phyloP scores from a whole-genome alignment of 1,140 invertebrate genomes.

The Drosophila fuyamai region DNA sequence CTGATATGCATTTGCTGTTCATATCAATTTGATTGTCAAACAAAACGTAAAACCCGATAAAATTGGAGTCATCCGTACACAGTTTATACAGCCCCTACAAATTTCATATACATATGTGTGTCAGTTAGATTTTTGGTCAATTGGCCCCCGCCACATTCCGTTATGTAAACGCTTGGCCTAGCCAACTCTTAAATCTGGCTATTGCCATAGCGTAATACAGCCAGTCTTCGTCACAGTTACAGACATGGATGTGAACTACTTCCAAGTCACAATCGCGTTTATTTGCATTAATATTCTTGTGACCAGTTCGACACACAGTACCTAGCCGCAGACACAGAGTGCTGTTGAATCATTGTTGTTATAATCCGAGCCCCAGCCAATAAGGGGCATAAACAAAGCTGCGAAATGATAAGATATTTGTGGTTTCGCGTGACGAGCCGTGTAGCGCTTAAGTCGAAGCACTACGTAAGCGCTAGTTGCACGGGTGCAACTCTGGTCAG shows the following conservation, averaged over 20 bases:
- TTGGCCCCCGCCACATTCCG: too few species aligned
- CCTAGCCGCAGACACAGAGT: slow-evolving; percentile 7
- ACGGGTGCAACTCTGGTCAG: background rate
- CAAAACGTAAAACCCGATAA: slow-evolving; percentile 38
- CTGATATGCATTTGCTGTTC: slow-evolving; percentile 1
- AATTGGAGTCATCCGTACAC: slow-evolving; percentile 9
- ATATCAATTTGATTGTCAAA: slow-evolving; percentile 51
- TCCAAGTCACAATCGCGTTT: background rate
- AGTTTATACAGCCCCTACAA: background rate
- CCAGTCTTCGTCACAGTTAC: slow-evolving; percentile 4
- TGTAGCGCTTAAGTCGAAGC: slow-evolving; percentile 14
- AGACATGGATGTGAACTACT: background rate
- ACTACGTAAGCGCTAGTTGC: slow-evolving; percentile 34
- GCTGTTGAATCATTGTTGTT: slow-evolving; percentile 19
- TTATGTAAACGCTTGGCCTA: too few species aligned
- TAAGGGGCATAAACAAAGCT: slow-evolving; percentile 11
- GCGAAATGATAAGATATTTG: slow-evolving; percentile 48
- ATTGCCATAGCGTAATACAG: background rate
- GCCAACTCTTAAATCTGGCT: background rate
- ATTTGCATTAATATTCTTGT: slow-evolving; percentile 37
- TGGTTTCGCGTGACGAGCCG: slow-evolving; percentile 47
- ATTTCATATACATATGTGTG: slow-evolving; percentile 1
- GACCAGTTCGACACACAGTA: slow-evolving; percentile 11
- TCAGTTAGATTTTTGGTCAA: background rate
- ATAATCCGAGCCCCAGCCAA: slow-evolving; percentile 11